Conservation (phyloP, 2,888 invertebrate genomes). For the Rugalucina vietnamica region DNA sequence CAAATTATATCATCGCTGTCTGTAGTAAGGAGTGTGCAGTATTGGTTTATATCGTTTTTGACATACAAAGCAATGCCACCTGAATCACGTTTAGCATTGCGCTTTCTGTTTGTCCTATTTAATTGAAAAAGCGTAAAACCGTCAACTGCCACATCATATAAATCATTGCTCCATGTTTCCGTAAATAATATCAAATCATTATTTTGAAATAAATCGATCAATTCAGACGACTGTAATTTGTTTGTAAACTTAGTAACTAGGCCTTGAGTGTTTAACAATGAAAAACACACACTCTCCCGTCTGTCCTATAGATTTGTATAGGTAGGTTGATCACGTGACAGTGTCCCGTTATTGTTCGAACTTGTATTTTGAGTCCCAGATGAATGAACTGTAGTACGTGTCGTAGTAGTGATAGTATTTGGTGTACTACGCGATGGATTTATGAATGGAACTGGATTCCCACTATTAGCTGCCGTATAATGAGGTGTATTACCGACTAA, state of each 20-base stretch:
- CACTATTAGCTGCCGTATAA: not conserved
- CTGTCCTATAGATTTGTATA: not conserved
- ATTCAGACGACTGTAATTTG: not conserved
- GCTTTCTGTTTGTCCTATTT: not conserved
- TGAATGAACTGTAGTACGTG: not conserved
- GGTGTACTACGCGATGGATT: not conserved
- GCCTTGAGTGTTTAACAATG: not conserved
- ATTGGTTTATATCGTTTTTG: not conserved
- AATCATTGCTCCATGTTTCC: not conserved
- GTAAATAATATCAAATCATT: not conserved
- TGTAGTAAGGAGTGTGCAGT: not conserved
- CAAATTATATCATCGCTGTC: not conserved
- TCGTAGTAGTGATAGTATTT: not conserved
- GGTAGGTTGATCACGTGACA: not conserved
- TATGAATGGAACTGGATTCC: too few species aligned
- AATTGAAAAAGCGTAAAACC: not conserved
- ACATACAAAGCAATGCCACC: not conserved
- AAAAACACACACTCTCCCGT: constrained; percentile 4
- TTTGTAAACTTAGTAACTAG: not conserved
- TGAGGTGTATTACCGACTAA: not conserved
- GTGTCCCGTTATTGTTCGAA: not conserved
- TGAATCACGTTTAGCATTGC: not conserved
- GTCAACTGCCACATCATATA: not conserved
- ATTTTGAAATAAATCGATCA: not conserved
- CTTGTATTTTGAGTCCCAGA: not conserved